A percentile compares a stretch with the other conserved stretches of the same genome.
phyloP scores from a whole-genome alignment of 1,140 invertebrate species.

The Portunus trituberculatus region DNA sequence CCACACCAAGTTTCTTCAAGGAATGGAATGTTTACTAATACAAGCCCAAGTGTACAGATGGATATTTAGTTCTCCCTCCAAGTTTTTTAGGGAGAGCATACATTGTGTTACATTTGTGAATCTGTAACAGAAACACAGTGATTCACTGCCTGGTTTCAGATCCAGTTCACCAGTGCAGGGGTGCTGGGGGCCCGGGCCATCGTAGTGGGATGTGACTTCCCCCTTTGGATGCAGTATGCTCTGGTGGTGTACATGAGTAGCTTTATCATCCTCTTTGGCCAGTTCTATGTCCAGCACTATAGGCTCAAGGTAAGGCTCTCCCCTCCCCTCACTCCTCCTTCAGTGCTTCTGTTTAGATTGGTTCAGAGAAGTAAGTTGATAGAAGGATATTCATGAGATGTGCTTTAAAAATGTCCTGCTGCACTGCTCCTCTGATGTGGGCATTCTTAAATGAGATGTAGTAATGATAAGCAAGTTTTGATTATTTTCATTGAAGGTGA shows the following conservation, averaged over 20 bases:
- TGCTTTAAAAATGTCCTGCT: no score
- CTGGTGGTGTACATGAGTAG: slow-evolving; percentile 94
- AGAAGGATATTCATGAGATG: no score
- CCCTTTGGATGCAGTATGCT: slow-evolving; percentile 96
- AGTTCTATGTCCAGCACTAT: slow-evolving; percentile 93
- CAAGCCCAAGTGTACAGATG: no score
- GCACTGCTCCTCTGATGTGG: no score
- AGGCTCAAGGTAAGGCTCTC: slow-evolving; percentile 80
- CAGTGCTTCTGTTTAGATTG: neutral
- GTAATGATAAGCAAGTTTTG: neutral
- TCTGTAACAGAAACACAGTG: neutral
- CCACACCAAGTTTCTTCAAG: no score
- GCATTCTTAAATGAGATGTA: neutral
- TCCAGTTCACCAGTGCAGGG: slow-evolving; percentile 93
- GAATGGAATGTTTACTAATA: no score
- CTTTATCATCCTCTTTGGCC: slow-evolving; percentile 94
- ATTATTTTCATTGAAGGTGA: neutral
- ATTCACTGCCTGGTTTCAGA: slow-evolving; percentile 81
- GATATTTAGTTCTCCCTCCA: no score
- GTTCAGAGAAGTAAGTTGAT: no score
- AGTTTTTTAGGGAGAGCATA: no score
- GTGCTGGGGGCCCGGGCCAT: slow-evolving; percentile 91
- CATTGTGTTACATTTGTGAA: no score
- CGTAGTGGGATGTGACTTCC: slow-evolving; percentile 91
- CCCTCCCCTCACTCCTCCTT: neutral